Evolutionary conservation across 1,140 invertebrate species (phyloP), one percentile per base, ranked within the genome.

Genomic region (Drosophila micromelanica): DNA sequence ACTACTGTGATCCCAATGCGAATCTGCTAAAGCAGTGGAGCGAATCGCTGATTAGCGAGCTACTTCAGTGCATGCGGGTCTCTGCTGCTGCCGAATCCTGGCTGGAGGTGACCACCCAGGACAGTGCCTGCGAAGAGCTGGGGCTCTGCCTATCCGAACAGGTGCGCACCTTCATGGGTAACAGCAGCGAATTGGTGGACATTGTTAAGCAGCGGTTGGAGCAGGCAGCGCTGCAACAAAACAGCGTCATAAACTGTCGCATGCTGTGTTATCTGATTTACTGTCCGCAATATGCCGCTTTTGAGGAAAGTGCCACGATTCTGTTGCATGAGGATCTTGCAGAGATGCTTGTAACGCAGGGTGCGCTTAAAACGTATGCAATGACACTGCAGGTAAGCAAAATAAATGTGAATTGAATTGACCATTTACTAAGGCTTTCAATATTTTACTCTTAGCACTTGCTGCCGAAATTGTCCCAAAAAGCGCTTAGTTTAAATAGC

Each of bases 1-100:
- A 92, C 45, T 92, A 90, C 37, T 92, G 82, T 76, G 91, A 92
- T 87, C 77, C 81, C 20, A 91, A 90, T 81, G 91, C 85, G 11
- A 91, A 84, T 70, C 46, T 92, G 27, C 65, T 92, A 0, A 89
- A 82, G 48, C 65, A 76, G 5, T 92, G 90, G 87, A 87, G 78
- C 7, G 81, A 90, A 6, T 60, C 54, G 7, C 43, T 92, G 17
- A 80, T 79, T 45, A 32, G 54, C 0, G 71, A 90, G 32, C 42
- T 90, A 2, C 5, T 82, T 7, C 63, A 86, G 57, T 81, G 78
- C 27, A 70, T 90, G n/a, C 73, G 76, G 5, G 64, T 90, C 5
- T 76, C 73, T 5, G 65, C 68, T 9, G 51, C 70, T 15, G 75
- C 74, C 5, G 80, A 85, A 17, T 52, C 64, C 9, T 90, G 81